Conservation (phyloP, 2,113 vertebrate species). For the Cettia cetti region DNA sequence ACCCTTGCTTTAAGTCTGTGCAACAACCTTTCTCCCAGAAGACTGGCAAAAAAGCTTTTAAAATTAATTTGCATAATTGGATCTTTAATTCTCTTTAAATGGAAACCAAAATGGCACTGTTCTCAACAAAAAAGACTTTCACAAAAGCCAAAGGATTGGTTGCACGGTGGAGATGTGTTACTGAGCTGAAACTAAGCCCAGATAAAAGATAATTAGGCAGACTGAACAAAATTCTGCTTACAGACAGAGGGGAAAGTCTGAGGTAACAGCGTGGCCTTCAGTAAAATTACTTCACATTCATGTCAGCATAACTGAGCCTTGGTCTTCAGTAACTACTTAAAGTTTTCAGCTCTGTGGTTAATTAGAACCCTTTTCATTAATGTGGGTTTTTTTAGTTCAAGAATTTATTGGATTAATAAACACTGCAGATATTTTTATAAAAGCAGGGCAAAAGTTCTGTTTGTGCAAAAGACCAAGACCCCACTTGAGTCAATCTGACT, state of each 20-base stretch:
- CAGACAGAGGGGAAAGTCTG: neutral
- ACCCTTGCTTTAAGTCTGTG: neutral
- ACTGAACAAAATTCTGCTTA: neutral
- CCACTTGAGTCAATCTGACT: neutral
- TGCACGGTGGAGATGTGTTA: conserved; percentile 4
- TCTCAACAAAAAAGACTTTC: neutral
- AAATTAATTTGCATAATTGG: conserved; percentile 49
- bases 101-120: conserved; percentile 28
- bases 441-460: neutral
- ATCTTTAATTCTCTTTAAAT: conserved; percentile 43
- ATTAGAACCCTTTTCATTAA: neutral
- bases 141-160: neutral
- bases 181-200: conserved; percentile 6
- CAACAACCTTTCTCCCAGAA: conserved; percentile 15
- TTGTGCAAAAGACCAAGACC: neutral
- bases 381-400: neutral
- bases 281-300: neutral
- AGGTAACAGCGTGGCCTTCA: neutral
- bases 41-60: neutral
- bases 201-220: neutral
- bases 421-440: neutral
- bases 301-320: neutral
- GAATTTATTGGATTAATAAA: conserved; percentile 28
- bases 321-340: neutral
- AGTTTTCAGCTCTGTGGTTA: conserved; percentile 16